A percentile compares a stretch with the other conserved stretches of the same genome.
Conservation (phyloP, 2,113 vertebrate species). For the Notiomystis cincta region DNA sequence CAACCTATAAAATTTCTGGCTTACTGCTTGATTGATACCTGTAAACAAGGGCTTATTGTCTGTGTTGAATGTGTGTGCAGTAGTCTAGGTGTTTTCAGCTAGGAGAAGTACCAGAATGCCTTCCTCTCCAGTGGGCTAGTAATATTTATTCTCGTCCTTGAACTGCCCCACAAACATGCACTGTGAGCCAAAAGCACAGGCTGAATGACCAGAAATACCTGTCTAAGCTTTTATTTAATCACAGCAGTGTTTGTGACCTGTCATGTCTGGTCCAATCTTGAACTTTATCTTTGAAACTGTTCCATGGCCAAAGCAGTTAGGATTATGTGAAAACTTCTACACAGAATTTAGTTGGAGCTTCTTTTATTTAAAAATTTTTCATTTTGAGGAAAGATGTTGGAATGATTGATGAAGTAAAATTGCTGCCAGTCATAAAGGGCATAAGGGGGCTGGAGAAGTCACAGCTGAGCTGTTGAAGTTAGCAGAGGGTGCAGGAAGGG, state of each 20-base stretch:
- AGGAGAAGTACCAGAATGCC: background rate
- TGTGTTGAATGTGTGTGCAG: background rate
- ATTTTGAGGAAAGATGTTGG: background rate
- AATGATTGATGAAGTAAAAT: background rate
- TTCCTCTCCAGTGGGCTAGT: background rate
- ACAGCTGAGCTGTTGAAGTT: background rate
- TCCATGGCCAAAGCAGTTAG: background rate
- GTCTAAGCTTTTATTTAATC: background rate
- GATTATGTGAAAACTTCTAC: background rate
- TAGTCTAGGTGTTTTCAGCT: background rate
- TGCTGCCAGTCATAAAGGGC: background rate
- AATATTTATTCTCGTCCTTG: background rate
- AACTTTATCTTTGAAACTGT: background rate
- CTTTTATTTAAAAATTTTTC: background rate
- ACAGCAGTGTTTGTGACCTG: background rate
- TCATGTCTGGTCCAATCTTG: background rate
- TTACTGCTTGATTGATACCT: background rate
- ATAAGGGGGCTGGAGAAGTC: background rate
- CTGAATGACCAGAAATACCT: background rate
- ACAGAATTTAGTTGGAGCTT: background rate
- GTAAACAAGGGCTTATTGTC: background rate
- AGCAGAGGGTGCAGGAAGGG: background rate
- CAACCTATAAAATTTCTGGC: background rate
- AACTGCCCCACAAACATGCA: background rate
- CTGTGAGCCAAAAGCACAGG: background rate